A percentile compares a stretch with the other conserved stretches of the same genome.
Evolutionary conservation across 1,140 invertebrate genomes (phyloP).

Genomic region (Drosophila carrolli): DNA sequence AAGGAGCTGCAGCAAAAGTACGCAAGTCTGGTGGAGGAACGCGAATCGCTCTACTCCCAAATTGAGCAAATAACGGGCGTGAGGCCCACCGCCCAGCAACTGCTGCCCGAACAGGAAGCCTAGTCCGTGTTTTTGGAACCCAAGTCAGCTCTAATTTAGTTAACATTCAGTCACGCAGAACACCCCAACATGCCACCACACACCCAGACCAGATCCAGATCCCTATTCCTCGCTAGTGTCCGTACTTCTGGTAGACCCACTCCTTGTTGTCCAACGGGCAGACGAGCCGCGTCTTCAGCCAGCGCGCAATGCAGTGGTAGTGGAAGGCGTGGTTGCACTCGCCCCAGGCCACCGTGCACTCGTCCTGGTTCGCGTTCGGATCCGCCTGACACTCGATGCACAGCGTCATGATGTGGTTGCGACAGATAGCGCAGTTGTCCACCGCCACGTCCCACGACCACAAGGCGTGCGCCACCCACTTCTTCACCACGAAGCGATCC

Average conservation of each 20-base stretch:
- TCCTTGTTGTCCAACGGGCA: constrained; percentile 99
- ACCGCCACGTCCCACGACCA: constrained; percentile 99
- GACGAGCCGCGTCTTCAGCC: constrained; percentile 99
- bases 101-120: constrained; percentile 36
- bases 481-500: constrained; percentile 95
- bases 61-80: constrained; percentile 55
- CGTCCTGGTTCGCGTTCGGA: constrained; percentile 98
- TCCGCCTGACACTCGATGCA: constrained; percentile 99
- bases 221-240: constrained; percentile 37
- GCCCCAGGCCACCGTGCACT: constrained; percentile 99
- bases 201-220: not conserved
- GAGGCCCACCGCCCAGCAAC: constrained; percentile 51
- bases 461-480: constrained; percentile 98
- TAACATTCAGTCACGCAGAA: constrained; percentile 1
- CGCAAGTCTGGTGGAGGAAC: constrained; percentile 66
- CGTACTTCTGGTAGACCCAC: constrained; percentile 98
- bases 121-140: constrained; percentile 1
- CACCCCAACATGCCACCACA: constrained; percentile 4
- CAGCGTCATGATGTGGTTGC: constrained; percentile 99
- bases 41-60: constrained; percentile 54
- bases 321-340: constrained; percentile 99
- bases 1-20: constrained; percentile 90
- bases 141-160: constrained; percentile 16
- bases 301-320: constrained; percentile 99
- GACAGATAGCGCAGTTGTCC: constrained; percentile 99